phyloP scores from a whole-genome alignment of 2,888 invertebrate species.

The Cordilura impudica region DNA sequence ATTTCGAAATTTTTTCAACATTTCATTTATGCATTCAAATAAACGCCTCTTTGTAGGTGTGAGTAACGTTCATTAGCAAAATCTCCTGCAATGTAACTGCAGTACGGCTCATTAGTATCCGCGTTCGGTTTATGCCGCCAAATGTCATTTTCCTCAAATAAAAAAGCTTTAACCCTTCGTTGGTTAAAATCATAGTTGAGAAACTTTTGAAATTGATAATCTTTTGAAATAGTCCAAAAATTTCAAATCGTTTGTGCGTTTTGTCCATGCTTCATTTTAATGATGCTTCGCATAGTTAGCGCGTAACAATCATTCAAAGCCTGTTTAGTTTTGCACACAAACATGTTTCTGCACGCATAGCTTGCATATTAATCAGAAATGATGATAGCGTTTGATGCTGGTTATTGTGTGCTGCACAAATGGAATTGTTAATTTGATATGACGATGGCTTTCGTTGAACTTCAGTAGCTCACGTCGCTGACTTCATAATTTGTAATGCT shows the following conservation, averaged over 20 bases:
- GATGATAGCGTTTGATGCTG: not conserved
- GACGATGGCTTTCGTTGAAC: not conserved
- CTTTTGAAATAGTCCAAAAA: constrained; percentile 9
- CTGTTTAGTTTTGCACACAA: not conserved
- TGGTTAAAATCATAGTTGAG: not conserved
- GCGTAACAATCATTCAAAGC: not conserved
- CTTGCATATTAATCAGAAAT: constrained; percentile 42
- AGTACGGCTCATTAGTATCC: constrained; percentile 34
- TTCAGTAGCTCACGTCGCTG: not conserved
- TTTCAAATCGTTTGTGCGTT: constrained; percentile 16
- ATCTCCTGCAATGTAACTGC: constrained; percentile 12
- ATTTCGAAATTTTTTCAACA: not conserved
- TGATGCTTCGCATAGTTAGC: constrained; percentile 8
- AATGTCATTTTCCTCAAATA: not conserved
- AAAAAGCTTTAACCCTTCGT: not conserved
- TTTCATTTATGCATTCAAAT: not conserved
- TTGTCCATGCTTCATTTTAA: constrained; percentile 3
- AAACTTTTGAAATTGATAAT: constrained; percentile 3
- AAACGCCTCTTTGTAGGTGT: not conserved
- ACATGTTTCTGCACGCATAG: not conserved
- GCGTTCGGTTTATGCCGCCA: constrained; percentile 22
- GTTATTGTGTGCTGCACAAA: not conserved
- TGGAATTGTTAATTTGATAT: constrained; percentile 23
- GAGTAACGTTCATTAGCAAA: constrained; percentile 19
- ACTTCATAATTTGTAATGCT: not conserved